Evolutionary conservation across 2,797 vertebrate genomes (phyloP), one percentile per base, ranked within the genome.

Genomic region (Chrosomus eos): DNA sequence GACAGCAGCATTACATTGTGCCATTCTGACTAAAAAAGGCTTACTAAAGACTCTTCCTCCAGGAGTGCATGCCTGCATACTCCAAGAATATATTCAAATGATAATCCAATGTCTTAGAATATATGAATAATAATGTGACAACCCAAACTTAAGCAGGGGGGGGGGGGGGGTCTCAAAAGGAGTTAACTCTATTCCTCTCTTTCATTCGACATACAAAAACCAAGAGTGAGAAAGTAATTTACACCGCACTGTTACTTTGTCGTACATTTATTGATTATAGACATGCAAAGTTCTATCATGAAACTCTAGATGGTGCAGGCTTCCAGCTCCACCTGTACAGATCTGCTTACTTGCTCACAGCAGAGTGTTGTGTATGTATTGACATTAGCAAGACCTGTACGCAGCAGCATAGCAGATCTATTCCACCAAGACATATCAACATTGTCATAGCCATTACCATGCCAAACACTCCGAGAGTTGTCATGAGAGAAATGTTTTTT

Each of bases 111-210:
- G 83, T n/a, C 74, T 86, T 38, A 45, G 87, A 88, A 86, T 88
- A 88, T 18, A 85, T 86, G 73, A 88, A 86, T 86, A 87, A 82
- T 87, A 80, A 73, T 86, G 48, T 51, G 75, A 81, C 80, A 81
- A 53, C 76, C 64, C 19, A 4, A 67, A 76, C 81, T 75, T 81
- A 66, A 82, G 87, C 79, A 86, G 28, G 26, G 79, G 43, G 83
- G 19, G 51, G 26, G 7, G 13, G 19, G 55, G 31, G 3, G 19
- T 83, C 70, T 82, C 31, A 10, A 82, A 82, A 62, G 70, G 55
- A 64, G 26, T 71, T 55, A 3, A 75, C n/a, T 58, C 31, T 82
- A 33, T 53, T 68, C 19, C 33, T 83, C 60, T 79, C 21, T 48
- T 16, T 80, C 74, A 67, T 72, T 68, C 19, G n/a, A 60, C 21